Base-by-base conservation (phyloP, 2,888 invertebrate species). In the Apamea crenata region DNA sequence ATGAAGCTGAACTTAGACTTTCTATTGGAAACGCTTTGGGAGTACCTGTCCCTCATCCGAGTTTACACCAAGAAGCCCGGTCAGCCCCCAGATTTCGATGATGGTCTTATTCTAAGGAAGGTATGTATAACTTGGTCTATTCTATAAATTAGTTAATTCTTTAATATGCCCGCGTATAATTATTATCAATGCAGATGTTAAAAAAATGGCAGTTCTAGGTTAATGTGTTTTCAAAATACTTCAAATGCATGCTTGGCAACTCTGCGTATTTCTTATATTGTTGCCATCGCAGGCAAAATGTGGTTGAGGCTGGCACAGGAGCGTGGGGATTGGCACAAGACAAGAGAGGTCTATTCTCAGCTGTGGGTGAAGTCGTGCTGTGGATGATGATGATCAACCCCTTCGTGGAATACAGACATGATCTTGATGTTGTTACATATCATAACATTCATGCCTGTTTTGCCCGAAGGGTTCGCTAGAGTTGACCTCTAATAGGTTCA, bases 41-140 rank as follows among this genome's bases (percentile, higher is more conserved):
- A 99, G 93, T 98, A 99, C 91, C 97, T 99, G 84, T 98, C 99
- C 32, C 97, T 99, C 63, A 99, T 99, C 92, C 97, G 99, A 89
- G 99, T 99, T 3, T 99, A 99, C 97, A 99, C 99, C 59, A 99
- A 99, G 97, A 99, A 99, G 95, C 99, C 99, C 0, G 99, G 99
- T 84, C 99, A 99, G 94, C 98, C 99, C 18, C 99, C 99, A 87
- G 99, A 99, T 96, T 99, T 99, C 92, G 98, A 98, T 77, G 99
- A 99, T 93, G 99, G 99, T 36, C 97, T 99, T 74, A 99, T 99
- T 96, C 96, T 99, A 86, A 97, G 99, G 92, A 98, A 95, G 97
- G 97, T 97, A 83, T 79, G 88, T 74, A 59, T n/a, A 53, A 25
- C 32, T 25, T 32, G 5, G 25, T 25, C 32, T 50, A 14, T 32